Conservation (phyloP, 2,797 vertebrate species). For the Bufotes viridis region DNA sequence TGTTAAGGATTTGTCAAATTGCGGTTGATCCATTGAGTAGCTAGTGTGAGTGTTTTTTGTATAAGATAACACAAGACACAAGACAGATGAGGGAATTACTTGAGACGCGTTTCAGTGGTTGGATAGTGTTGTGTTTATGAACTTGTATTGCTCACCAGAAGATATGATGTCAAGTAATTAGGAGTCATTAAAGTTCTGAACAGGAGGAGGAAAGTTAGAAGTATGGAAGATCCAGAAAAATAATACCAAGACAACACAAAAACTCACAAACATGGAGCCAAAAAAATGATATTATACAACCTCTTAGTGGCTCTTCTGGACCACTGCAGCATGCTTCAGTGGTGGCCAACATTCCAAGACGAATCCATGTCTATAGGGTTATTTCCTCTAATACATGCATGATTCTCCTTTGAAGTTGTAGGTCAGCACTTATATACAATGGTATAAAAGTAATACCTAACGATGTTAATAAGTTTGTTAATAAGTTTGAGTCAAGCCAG, state of each 20-base stretch:
- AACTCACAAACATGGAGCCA: background rate
- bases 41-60: background rate
- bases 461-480: too few species aligned
- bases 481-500: too few species aligned
- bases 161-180: background rate
- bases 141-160: background rate
- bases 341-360: too few species aligned
- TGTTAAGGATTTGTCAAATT: constrained; percentile 18
- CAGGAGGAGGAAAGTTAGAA: background rate
- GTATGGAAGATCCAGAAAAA: background rate
- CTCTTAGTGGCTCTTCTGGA: background rate
- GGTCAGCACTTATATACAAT: too few species aligned
- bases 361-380: too few species aligned
- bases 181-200: background rate
- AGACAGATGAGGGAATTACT: background rate
- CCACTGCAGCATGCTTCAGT: too few species aligned
- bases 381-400: too few species aligned
- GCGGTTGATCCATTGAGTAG: background rate
- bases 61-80: background rate
- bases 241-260: background rate
- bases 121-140: background rate
- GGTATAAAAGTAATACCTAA: too few species aligned
- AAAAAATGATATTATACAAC: background rate
- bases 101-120: background rate
- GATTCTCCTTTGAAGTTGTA: too few species aligned